Percentiles rank a stretch among this genome's conserved stretches.
These are phyloP conservation scores for Octopus bimaculoides DNA, from an alignment of 1,140 invertebrate species.

Conservation along the genomic window DNA sequence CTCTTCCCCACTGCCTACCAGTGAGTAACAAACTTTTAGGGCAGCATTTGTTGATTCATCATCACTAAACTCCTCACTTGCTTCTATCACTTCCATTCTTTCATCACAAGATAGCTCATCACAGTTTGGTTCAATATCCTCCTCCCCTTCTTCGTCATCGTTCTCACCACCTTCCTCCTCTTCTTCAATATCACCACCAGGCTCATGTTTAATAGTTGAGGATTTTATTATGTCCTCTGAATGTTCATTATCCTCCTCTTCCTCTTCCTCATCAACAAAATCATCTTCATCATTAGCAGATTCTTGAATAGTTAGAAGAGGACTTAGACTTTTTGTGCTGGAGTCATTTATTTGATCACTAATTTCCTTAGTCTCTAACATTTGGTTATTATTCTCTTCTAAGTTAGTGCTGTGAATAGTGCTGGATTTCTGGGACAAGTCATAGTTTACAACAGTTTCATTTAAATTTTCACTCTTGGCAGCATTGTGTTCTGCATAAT, in stretches of 20 bases:
- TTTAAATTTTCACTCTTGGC: neutral
- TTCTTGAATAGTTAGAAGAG: neutral
- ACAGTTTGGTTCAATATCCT: neutral
- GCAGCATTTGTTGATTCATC: neutral
- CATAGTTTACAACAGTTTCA: neutral
- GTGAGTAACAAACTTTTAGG: neutral
- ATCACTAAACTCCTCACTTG: neutral
- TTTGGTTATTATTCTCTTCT: neutral
- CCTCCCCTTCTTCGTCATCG: neutral
- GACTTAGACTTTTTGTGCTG: neutral
- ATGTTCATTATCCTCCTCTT: neutral
- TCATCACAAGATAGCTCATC: neutral
- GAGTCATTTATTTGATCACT: neutral
- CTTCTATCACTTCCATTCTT: conserved; percentile 6
- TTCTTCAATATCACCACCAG: neutral
- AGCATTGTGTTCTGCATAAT: conserved; percentile 1
- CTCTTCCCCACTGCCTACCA: neutral
- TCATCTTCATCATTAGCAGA: neutral
- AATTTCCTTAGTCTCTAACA: neutral
- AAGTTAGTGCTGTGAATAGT: neutral
- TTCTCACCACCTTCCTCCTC: neutral
- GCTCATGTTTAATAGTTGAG: too few species aligned
- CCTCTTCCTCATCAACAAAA: neutral
- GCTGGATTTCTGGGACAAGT: neutral
- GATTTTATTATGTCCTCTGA: neutral